Conservation (phyloP, 2,797 vertebrate species). For the Leptoclinus maculatus region DNA sequence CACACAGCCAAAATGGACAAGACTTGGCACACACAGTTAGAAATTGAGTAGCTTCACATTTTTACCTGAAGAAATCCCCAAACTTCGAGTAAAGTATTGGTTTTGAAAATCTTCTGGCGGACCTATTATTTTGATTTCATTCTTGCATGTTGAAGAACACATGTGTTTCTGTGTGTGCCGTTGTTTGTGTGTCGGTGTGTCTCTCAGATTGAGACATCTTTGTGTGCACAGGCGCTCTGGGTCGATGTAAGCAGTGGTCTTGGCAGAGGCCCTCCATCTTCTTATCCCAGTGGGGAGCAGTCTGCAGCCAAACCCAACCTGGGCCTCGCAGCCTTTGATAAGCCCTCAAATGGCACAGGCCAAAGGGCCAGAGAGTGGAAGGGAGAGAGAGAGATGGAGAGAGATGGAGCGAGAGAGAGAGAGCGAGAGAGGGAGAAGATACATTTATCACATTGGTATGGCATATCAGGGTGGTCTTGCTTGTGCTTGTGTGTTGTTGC, state of each 20-base stretch:
- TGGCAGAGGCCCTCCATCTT: slow-evolving; percentile 72
- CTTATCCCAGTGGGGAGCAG: slow-evolving; percentile 67
- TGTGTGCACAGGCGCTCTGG: slow-evolving; percentile 58
- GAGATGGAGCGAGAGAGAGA: not conserved
- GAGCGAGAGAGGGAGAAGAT: slow-evolving; percentile 33
- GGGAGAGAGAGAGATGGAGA: not conserved
- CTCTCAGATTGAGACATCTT: slow-evolving; percentile 70
- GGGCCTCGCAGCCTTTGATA: slow-evolving; percentile 68
- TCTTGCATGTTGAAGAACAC: slow-evolving; percentile 11
- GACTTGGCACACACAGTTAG: slow-evolving; percentile 7
- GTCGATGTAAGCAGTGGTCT: slow-evolving; percentile 67
- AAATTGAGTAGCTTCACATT: slow-evolving; percentile 18
- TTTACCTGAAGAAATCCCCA: slow-evolving; percentile 37
- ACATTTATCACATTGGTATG: slow-evolving; percentile 52
- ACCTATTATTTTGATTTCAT: slow-evolving; percentile 21
- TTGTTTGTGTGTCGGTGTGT: slow-evolving; percentile 28
- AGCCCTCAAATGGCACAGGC: slow-evolving; percentile 72
- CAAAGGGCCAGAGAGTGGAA: slow-evolving; percentile 50
- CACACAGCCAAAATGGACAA: slow-evolving; percentile 21
- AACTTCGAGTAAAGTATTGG: slow-evolving; percentile 30
- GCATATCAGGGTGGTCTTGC: slow-evolving; percentile 69
- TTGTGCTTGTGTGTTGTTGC: slow-evolving; percentile 67
- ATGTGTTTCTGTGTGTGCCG: not conserved
- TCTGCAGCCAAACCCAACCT: slow-evolving; percentile 64
- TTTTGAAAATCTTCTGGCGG: slow-evolving; percentile 26